Percentiles rank a stretch among this genome's conserved stretches.
Evolutionary conservation across 2,888 invertebrate species (phyloP).

Genomic region (Aelia acuminata): DNA sequence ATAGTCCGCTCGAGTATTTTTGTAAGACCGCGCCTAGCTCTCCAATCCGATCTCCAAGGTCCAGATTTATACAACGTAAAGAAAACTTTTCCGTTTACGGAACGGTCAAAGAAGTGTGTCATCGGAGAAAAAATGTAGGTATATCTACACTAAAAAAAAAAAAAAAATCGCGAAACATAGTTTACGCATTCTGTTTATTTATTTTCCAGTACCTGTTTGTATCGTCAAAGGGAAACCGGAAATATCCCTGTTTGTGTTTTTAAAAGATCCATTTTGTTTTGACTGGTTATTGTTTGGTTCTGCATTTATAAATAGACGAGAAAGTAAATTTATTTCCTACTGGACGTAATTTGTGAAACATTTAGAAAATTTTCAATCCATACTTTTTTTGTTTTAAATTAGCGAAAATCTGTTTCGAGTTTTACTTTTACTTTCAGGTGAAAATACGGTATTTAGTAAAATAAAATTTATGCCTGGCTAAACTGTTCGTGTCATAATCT

Average conservation of each 20-base stretch:
- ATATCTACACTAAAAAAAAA: neutral
- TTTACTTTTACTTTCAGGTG: neutral
- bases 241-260: neutral
- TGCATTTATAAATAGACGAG: neutral
- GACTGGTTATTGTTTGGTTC: neutral
- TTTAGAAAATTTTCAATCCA: neutral
- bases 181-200: neutral
- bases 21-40: neutral
- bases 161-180: neutral
- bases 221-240: neutral
- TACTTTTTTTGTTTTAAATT: neutral
- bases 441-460: neutral
- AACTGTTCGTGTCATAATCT: neutral
- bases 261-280: neutral
- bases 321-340: neutral
- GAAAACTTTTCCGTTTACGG: neutral
- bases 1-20: constrained; percentile 21
- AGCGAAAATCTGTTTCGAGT: neutral
- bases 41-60: neutral
- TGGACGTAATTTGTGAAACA: neutral
- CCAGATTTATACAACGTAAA: neutral
- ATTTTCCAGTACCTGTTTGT: neutral
- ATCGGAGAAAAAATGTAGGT: neutral
- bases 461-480: neutral
- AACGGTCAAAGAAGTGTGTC: neutral